A percentile compares a stretch with the other conserved stretches of the same genome.
phyloP scores from a whole-genome alignment of 2,888 invertebrate species.

The Congeria kusceri region DNA sequence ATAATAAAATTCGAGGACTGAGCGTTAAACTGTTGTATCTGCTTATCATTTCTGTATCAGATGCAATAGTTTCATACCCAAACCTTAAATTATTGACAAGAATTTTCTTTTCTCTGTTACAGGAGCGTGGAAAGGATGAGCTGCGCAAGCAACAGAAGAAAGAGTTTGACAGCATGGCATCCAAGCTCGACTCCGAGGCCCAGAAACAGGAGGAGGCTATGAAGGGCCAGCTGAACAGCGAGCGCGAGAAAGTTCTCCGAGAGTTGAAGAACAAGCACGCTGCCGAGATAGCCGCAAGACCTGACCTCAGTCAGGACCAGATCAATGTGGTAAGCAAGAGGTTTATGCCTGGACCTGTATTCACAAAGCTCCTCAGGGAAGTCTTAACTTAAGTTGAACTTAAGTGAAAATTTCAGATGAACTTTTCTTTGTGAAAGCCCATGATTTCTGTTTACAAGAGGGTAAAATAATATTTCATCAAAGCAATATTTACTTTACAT shows the following conservation, averaged over 20 bases:
- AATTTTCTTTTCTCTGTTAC: neutral
- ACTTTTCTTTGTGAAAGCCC: too few relatives aligned
- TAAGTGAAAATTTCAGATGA: too few relatives aligned
- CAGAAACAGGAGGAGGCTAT: slow-evolving; percentile 72
- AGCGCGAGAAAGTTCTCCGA: slow-evolving; percentile 76
- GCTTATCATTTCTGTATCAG: too few relatives aligned
- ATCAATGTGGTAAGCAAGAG: slow-evolving; percentile 51
- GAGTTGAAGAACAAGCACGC: slow-evolving; percentile 81
- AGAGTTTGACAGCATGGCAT: slow-evolving; percentile 71
- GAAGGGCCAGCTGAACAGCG: slow-evolving; percentile 67
- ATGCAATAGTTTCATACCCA: too few relatives aligned
- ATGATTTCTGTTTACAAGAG: too few relatives aligned
- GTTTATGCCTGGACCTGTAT: too few relatives aligned
- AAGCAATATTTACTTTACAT: too few relatives aligned
- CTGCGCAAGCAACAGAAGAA: slow-evolving; percentile 77
- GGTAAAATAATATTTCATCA: too few relatives aligned
- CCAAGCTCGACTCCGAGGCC: slow-evolving; percentile 74
- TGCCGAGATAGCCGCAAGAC: slow-evolving; percentile 79
- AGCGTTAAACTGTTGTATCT: too few relatives aligned
- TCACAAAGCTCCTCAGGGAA: too few relatives aligned
- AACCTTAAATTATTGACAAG: neutral
- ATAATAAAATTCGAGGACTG: too few relatives aligned
- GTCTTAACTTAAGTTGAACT: too few relatives aligned
- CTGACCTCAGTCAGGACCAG: slow-evolving; percentile 80
- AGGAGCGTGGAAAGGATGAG: slow-evolving; percentile 79